Evolutionary conservation across 35 echinoderm and acorn worm genomes (phyloP).

Genomic region (Amphiura filiformis): DNA sequence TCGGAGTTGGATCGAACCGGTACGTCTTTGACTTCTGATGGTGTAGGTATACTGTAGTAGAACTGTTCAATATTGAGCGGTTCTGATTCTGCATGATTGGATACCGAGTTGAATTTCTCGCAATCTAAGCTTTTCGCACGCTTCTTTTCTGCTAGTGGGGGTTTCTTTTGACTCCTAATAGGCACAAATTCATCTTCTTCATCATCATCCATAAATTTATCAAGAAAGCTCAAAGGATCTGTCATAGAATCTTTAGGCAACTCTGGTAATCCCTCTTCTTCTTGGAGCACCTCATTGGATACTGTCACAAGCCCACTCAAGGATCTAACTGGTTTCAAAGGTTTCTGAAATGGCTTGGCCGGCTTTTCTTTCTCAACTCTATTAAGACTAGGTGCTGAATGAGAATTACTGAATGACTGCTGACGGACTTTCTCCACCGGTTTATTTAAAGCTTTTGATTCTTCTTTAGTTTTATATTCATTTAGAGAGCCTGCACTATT

Average conservation of each 20-base stretch:
- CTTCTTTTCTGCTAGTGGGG: not conserved
- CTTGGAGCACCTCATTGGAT: conserved; percentile 36
- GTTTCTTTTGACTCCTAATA: conserved; percentile 8
- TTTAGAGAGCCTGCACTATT: not conserved
- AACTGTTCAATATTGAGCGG: conserved; percentile 64
- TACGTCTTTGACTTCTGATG: conserved; percentile 81
- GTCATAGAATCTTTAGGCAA: conserved; percentile 53
- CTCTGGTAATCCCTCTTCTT: conserved; percentile 28
- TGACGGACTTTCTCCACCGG: conserved; percentile 37
- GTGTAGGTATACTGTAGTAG: conserved; percentile 89
- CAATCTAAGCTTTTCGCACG: conserved; percentile 37
- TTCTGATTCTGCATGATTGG: not conserved
- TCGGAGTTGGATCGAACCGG: conserved; percentile 22
- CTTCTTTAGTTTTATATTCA: not conserved
- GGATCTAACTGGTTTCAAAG: conserved; percentile 15
- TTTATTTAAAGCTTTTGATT: not conserved
- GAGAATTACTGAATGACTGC: conserved; percentile 1
- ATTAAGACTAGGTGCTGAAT: not conserved
- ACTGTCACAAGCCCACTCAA: conserved; percentile 45
- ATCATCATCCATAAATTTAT: conserved; percentile 55
- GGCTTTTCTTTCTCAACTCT: conserved; percentile 11
- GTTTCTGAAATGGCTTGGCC: not conserved
- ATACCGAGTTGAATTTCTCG: not conserved
- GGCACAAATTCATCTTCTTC: conserved; percentile 26
- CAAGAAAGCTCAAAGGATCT: conserved; percentile 68